Evolutionary conservation across 2,888 invertebrate genomes (phyloP).

Genomic region (Ectropis crepuscularia): DNA sequence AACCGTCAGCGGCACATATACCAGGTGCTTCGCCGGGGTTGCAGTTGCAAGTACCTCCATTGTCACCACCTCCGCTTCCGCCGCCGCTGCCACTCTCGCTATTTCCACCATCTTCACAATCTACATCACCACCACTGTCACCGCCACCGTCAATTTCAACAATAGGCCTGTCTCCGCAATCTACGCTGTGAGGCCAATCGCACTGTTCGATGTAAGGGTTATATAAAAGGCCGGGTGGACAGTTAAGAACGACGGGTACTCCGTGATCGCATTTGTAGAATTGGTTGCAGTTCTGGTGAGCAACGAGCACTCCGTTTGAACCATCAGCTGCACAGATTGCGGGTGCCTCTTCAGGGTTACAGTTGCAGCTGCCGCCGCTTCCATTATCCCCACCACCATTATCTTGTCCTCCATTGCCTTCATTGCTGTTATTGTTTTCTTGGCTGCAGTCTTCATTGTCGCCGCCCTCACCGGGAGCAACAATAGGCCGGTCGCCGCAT

Average conservation of each 20-base stretch:
- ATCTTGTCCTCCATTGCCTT: slow-evolving; percentile 10
- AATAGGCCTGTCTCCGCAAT: slow-evolving; percentile 47
- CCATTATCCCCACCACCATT: slow-evolving; percentile 16
- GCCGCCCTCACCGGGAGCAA: slow-evolving; percentile 22
- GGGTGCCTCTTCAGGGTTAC: slow-evolving; percentile 50
- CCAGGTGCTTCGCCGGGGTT: slow-evolving; percentile 50
- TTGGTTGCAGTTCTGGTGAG: slow-evolving; percentile 53
- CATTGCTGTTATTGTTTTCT: slow-evolving; percentile 16
- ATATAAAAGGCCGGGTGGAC: slow-evolving; percentile 46
- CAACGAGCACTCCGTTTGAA: slow-evolving; percentile 47
- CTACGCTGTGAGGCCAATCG: slow-evolving; percentile 52
- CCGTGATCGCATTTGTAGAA: slow-evolving; percentile 53
- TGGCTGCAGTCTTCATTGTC: slow-evolving; percentile 21
- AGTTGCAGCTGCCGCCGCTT: slow-evolving; percentile 41
- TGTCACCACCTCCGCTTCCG: slow-evolving; percentile 17
- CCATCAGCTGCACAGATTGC: slow-evolving; percentile 46
- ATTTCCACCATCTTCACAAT: slow-evolving; percentile 22
- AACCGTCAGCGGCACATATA: slow-evolving; percentile 49
- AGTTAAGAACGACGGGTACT: slow-evolving; percentile 42
- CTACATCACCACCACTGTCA: slow-evolving; percentile 17
- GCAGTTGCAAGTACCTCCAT: slow-evolving; percentile 32
- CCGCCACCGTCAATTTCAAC: slow-evolving; percentile 27
- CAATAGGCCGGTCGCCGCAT: slow-evolving; percentile 43
- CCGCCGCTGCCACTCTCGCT: slow-evolving; percentile 26
- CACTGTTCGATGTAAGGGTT: slow-evolving; percentile 45